These are phyloP conservation scores for Augiades crinisus DNA, from an alignment of 2,888 invertebrate genomes.

Conservation along the genomic window DNA sequence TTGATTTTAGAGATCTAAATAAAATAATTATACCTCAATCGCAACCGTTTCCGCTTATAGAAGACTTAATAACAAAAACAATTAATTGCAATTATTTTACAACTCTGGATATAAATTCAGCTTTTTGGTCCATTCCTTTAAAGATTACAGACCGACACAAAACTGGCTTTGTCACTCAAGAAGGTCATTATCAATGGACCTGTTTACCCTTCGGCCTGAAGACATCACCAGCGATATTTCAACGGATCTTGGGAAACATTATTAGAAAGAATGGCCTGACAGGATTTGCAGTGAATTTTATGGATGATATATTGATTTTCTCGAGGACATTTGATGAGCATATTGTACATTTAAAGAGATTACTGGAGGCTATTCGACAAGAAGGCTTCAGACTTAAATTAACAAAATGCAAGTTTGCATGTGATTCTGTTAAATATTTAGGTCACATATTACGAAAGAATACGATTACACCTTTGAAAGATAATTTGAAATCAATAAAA, in stretches of 20 bases:
- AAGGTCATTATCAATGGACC: conserved; percentile 28
- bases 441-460: conserved; percentile 36
- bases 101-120: conserved; percentile 46
- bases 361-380: conserved; percentile 30
- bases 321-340: conserved; percentile 2
- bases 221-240: conserved; percentile 27
- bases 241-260: conserved; percentile 23
- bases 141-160: conserved; percentile 41
- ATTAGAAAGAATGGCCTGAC: conserved; percentile 26
- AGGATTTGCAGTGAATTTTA: conserved; percentile 24
- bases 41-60: conserved; percentile 41
- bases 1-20: conserved; percentile 34
- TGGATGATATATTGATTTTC: conserved; percentile 15
- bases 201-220: conserved; percentile 28
- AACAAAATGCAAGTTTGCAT: conserved; percentile 30
- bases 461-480: conserved; percentile 34
- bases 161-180: conserved; percentile 40
- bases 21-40: conserved; percentile 38
- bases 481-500: conserved; percentile 31
- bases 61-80: conserved; percentile 42
- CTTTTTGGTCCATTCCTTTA: conserved; percentile 50
- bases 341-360: conserved; percentile 18
- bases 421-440: conserved; percentile 33
- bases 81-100: conserved; percentile 42
- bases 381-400: conserved; percentile 34